Evolutionary conservation across 2,888 invertebrate species (phyloP).

Genomic region (Gnatocerus cornutus): DNA sequence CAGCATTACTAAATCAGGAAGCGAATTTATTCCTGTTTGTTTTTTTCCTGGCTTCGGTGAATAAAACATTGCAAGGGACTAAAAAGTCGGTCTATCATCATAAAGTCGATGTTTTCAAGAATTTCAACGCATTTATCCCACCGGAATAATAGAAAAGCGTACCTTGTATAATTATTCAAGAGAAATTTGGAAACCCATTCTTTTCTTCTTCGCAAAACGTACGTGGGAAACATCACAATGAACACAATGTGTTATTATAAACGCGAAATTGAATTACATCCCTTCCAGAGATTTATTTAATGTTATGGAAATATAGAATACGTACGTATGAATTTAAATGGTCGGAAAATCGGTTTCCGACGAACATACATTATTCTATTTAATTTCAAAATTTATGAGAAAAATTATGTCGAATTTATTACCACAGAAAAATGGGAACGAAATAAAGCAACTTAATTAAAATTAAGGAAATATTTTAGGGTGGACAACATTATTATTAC

Average conservation of each 20-base stretch:
- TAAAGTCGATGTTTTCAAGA: background rate
- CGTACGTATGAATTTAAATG: conserved; percentile 26
- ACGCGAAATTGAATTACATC: conserved; percentile 30
- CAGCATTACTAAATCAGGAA: conserved; percentile 30
- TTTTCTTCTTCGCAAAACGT: conserved; percentile 21
- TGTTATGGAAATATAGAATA: conserved; percentile 21
- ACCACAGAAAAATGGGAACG: background rate
- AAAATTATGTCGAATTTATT: background rate
- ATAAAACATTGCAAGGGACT: conserved; percentile 19
- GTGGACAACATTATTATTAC: conserved; percentile 6
- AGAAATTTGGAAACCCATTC: conserved; percentile 22
- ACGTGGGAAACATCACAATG: conserved; percentile 33
- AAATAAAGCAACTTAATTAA: conserved; percentile 9
- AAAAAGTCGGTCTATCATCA: conserved; percentile 6
- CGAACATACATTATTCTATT: background rate
- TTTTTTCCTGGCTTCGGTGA: conserved; percentile 10
- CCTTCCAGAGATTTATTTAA: conserved; percentile 28
- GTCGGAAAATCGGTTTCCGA: background rate
- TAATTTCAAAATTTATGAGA: background rate
- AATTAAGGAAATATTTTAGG: conserved; percentile 7
- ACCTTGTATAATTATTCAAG: conserved; percentile 17
- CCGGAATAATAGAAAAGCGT: background rate
- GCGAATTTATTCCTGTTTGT: conserved; percentile 16
- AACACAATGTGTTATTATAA: conserved; percentile 32
- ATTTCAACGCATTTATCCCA: conserved; percentile 25